Percentiles rank a stretch among this genome's conserved stretches.
These are phyloP conservation scores for Drosophila rubida DNA, from an alignment of 2,888 invertebrate genomes.

Conservation along the genomic window DNA sequence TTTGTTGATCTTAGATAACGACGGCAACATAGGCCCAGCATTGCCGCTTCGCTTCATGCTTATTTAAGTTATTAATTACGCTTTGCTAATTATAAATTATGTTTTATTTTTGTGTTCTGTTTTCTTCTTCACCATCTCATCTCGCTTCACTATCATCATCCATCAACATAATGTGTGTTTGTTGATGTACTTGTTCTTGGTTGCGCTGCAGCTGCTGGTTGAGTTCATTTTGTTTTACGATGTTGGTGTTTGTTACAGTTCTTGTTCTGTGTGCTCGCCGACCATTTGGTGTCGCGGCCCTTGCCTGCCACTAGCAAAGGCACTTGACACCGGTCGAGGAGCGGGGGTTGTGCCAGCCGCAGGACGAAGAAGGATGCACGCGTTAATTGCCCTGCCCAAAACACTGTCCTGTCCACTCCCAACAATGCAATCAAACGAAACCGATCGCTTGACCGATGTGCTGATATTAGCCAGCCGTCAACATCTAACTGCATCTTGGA, in stretches of 20 bases:
- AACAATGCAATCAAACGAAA: constrained; percentile 1
- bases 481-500: background rate
- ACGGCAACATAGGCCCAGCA: constrained; percentile 38
- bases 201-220: background rate
- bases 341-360: constrained; percentile 21
- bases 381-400: constrained; percentile 25
- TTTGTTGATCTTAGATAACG: constrained; percentile 24
- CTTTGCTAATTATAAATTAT: constrained; percentile 72
- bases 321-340: constrained; percentile 14
- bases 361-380: constrained; percentile 46
- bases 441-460: constrained; percentile 4
- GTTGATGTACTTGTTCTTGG: constrained; percentile 16
- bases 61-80: constrained; percentile 58
- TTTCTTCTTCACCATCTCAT: constrained; percentile 1
- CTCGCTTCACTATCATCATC: background rate
- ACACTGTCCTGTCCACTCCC: background rate
- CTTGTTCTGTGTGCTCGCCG: background rate
- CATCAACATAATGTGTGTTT: constrained; percentile 11
- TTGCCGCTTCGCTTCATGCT: constrained; percentile 39
- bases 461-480: constrained; percentile 1
- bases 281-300: constrained; percentile 8
- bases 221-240: constrained; percentile 5
- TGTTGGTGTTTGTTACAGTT: constrained; percentile 1
- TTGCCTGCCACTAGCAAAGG: constrained; percentile 51
- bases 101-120: constrained; percentile 45